These are phyloP conservation scores for Xestia ashworthii DNA, from an alignment of 2,888 invertebrate genomes.

Conservation along the genomic window DNA sequence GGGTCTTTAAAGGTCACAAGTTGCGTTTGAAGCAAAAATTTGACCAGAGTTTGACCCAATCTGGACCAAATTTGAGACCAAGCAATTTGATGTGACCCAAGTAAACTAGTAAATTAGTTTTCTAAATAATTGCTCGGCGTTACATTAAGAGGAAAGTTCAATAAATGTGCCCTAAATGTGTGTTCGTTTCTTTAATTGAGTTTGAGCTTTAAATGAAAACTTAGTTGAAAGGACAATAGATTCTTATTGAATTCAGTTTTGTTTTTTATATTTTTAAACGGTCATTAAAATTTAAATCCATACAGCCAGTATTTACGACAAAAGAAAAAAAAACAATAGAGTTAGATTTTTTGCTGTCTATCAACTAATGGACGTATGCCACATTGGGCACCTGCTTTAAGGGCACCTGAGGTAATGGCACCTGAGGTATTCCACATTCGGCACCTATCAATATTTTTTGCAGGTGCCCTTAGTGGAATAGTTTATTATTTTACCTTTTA, in stretches of 20 bases:
- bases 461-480: too few relatives aligned
- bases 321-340: neutral
- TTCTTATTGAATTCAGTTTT: neutral
- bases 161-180: conserved; percentile 30
- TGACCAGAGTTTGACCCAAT: conserved; percentile 31
- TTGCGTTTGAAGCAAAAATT: conserved; percentile 39
- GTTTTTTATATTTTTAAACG: neutral
- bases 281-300: neutral
- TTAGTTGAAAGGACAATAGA: neutral
- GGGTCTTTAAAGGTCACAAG: conserved; percentile 38
- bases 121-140: conserved; percentile 42
- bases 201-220: conserved; percentile 4
- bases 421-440: too few relatives aligned
- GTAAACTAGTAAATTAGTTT: conserved; percentile 62
- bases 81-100: conserved; percentile 43
- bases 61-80: conserved; percentile 38
- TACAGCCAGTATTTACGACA: neutral
- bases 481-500: too few relatives aligned
- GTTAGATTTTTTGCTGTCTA: neutral
- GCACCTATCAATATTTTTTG: too few relatives aligned
- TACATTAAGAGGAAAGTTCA: conserved; percentile 31
- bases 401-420: too few relatives aligned
- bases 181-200: conserved; percentile 10
- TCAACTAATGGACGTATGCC: too few relatives aligned
- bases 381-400: too few relatives aligned